These are phyloP conservation scores for Chunga burmeisteri DNA, from an alignment of 2,113 vertebrate species.

Conservation along the genomic window DNA sequence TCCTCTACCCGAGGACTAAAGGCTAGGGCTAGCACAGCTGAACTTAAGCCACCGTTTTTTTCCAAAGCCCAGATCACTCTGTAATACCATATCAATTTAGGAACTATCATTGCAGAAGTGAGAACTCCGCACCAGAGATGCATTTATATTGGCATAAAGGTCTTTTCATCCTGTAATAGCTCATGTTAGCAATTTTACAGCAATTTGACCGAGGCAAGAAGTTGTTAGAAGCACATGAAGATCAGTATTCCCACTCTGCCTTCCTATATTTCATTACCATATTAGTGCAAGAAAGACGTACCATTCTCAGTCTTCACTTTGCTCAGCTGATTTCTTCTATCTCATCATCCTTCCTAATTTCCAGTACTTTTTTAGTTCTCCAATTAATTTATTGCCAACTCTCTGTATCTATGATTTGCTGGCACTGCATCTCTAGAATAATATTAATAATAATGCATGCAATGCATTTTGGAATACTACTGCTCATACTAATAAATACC, in stretches of 20 bases:
- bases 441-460: neutral
- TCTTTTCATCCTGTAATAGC: neutral
- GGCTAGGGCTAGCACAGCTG: neutral
- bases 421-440: neutral
- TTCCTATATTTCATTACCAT: neutral
- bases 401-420: neutral
- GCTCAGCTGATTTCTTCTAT: neutral
- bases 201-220: neutral
- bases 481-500: neutral
- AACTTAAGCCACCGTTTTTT: neutral
- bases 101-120: neutral
- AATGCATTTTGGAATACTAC: neutral
- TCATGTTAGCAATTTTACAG: neutral
- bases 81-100: neutral
- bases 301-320: neutral
- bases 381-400: conserved; percentile 6
- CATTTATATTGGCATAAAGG: neutral
- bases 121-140: neutral
- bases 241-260: neutral
- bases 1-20: neutral
- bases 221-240: neutral
- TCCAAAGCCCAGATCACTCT: neutral
- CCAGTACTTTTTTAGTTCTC: neutral
- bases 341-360: neutral
- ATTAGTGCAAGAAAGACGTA: neutral